Percentiles rank a stretch among this genome's conserved stretches.
phyloP scores from a whole-genome alignment of 2,888 invertebrate species.

The Capitulum mitella region DNA sequence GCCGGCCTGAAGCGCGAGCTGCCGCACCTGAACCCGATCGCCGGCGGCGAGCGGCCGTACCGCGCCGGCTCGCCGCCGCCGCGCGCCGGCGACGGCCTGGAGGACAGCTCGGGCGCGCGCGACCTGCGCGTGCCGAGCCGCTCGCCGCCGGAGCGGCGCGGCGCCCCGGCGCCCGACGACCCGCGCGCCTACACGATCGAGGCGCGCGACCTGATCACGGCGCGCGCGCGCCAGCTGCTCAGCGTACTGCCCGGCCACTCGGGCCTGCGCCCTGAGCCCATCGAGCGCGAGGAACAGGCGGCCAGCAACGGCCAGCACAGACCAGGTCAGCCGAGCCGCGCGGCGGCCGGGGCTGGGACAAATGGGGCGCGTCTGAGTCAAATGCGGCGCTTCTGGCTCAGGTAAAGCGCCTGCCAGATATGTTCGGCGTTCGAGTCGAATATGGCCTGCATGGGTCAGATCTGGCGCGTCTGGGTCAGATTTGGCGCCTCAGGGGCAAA shows the following conservation, averaged over 20 bases:
- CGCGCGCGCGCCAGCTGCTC: conserved; percentile 11
- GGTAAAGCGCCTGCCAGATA: too few relatives aligned
- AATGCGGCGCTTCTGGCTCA: too few relatives aligned
- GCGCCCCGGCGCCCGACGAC: background rate
- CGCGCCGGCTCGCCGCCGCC: background rate
- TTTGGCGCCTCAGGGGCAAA: too few relatives aligned
- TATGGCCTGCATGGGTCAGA: too few relatives aligned
- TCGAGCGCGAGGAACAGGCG: background rate
- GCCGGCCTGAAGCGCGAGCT: background rate
- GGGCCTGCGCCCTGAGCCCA: background rate
- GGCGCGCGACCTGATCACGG: conserved; percentile 12
- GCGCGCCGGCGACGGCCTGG: background rate
- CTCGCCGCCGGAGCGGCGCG: background rate
- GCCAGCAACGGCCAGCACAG: conserved; percentile 3
- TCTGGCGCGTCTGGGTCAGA: too few relatives aligned
- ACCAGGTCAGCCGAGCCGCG: background rate
- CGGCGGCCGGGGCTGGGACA: too few relatives aligned
- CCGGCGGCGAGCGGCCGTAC: background rate
- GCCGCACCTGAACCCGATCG: background rate
- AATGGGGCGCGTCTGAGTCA: too few relatives aligned
- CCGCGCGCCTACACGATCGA: background rate
- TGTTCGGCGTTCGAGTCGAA: too few relatives aligned
- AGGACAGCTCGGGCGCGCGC: background rate
- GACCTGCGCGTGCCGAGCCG: conserved; percentile 10
- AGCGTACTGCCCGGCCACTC: conserved; percentile 13